A percentile compares a stretch with the other conserved stretches of the same genome.
These are phyloP conservation scores for Lutjanus argentimaculatus DNA, from an alignment of 2,797 vertebrate species.

Conservation along the genomic window DNA sequence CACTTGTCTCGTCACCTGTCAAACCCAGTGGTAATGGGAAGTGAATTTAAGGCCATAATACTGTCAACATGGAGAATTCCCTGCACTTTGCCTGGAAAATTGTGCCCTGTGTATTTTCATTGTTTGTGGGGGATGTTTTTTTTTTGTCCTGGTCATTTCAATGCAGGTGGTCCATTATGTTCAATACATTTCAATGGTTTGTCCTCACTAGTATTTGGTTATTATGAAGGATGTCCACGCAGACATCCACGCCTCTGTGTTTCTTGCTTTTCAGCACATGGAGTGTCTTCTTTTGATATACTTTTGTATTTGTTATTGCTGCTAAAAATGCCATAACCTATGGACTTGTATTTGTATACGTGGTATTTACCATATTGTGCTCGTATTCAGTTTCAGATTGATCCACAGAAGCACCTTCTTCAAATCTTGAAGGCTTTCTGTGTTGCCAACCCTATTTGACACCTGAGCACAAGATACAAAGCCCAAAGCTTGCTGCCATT, in stretches of 20 bases:
- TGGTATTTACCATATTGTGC: constrained; percentile 53
- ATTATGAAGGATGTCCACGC: constrained; percentile 29
- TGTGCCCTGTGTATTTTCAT: constrained; percentile 67
- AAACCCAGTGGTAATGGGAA: constrained; percentile 45
- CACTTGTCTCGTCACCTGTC: constrained; percentile 42
- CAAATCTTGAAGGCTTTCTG: constrained; percentile 24
- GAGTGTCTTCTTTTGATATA: constrained; percentile 76
- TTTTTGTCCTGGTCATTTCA: constrained; percentile 59
- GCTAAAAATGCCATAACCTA: constrained; percentile 78
- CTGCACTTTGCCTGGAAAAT: constrained; percentile 76
- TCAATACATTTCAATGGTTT: constrained; percentile 76
- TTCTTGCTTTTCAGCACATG: constrained; percentile 68
- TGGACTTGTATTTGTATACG: constrained; percentile 67
- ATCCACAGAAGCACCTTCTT: constrained; percentile 30
- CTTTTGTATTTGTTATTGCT: constrained; percentile 81
- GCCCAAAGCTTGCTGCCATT: constrained; percentile 74
- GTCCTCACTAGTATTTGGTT: constrained; percentile 48
- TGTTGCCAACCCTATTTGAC: constrained; percentile 33
- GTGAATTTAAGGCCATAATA: constrained; percentile 73
- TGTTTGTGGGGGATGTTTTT: constrained; percentile 1
- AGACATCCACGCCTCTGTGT: constrained; percentile 60
- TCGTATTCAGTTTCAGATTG: constrained; percentile 52
- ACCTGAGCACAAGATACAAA: constrained; percentile 74
- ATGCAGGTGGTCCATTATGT: constrained; percentile 66
- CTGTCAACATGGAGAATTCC: constrained; percentile 64